phyloP scores from a whole-genome alignment of 2,113 vertebrate species.

The Actenoides lindsayi region DNA sequence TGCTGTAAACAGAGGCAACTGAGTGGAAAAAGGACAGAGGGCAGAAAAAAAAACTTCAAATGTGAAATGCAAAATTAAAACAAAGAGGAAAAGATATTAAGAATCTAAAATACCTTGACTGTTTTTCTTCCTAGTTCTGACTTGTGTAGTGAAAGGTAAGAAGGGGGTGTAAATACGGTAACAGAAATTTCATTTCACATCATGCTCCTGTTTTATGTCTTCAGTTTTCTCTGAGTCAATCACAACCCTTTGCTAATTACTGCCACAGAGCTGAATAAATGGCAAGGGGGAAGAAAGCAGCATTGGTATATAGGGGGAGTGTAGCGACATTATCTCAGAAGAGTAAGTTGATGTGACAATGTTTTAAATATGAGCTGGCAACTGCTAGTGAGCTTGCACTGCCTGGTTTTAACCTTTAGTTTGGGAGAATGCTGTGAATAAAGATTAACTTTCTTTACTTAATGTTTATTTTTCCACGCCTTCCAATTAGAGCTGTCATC shows the following conservation, averaged over 20 bases:
- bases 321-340: slow-evolving; percentile 48
- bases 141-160: neutral
- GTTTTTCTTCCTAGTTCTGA: neutral
- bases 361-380: slow-evolving; percentile 63
- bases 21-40: neutral
- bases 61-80: neutral
- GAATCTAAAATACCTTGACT: neutral
- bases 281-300: slow-evolving; percentile 11
- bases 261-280: slow-evolving; percentile 12
- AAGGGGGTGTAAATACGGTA: neutral
- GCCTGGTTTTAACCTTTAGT: slow-evolving; percentile 55
- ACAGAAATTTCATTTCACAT: neutral
- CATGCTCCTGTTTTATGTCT: neutral
- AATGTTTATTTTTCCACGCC: slow-evolving; percentile 38
- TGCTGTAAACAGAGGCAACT: neutral
- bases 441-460: slow-evolving; percentile 45
- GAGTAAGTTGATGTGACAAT: slow-evolving; percentile 51
- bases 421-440: slow-evolving; percentile 50
- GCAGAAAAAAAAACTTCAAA: neutral
- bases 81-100: neutral
- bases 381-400: slow-evolving; percentile 7
- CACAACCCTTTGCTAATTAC: slow-evolving; percentile 28
- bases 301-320: slow-evolving; percentile 7
- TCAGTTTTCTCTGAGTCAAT: neutral
- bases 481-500: neutral